These are phyloP conservation scores for Leucophenga maculata DNA, from an alignment of 2,888 invertebrate genomes.

Conservation along the genomic window DNA sequence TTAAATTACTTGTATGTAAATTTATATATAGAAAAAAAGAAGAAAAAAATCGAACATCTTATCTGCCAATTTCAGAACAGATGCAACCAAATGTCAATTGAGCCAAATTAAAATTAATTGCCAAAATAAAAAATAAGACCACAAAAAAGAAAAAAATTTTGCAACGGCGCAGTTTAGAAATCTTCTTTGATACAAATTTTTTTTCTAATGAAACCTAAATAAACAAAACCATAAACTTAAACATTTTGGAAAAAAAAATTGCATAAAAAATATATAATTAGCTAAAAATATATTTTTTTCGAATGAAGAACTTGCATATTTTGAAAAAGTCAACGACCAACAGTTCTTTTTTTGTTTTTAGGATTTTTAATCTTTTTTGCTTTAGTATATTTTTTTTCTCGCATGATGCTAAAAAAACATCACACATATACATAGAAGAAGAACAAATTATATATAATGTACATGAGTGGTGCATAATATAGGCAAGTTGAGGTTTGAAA, in stretches of 20 bases:
- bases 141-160: not conserved
- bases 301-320: not conserved
- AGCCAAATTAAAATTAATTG: conserved; percentile 15
- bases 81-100: conserved; percentile 21
- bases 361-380: not conserved
- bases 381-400: not conserved
- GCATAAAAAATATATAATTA: not conserved
- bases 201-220: conserved; percentile 26
- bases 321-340: conserved; percentile 6
- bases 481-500: too few relatives aligned
- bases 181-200: not conserved
- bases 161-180: conserved; percentile 10
- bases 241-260: conserved; percentile 31
- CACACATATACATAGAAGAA: not conserved
- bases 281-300: too few relatives aligned
- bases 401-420: not conserved
- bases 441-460: too few relatives aligned
- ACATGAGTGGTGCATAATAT: too few relatives aligned
- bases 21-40: not conserved
- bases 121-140: not conserved
- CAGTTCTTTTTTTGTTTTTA: not conserved
- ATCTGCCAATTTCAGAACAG: not conserved
- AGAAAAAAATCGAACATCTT: not conserved
- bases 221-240: conserved; percentile 51
- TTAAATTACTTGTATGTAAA: not conserved